Base-by-base conservation (phyloP, 1,140 invertebrate genomes). In the Latrodectus geometricus region DNA sequence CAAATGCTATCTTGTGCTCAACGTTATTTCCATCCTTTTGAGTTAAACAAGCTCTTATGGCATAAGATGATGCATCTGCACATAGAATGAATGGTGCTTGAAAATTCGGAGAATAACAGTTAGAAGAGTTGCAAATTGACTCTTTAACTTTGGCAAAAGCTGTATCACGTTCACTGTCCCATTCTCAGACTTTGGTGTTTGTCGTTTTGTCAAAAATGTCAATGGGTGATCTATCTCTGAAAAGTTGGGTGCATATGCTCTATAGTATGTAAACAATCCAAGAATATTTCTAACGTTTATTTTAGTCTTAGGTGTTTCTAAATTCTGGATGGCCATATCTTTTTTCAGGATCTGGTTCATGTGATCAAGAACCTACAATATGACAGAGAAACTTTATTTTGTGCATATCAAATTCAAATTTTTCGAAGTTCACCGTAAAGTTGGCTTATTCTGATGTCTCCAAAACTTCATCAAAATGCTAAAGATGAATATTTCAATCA, bases 31-130 rank as follows among this genome's bases (percentile, higher is more conserved):
- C 69, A 15, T 88, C 84, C 8, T 23, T 48, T 89, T 92, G 92
- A 23, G 90, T 90, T 21, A 93, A 69, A 9, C 91, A 89, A 9
- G 91, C 92, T 9, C 91, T 91, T 66, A 92, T 77, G 7, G 90
- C 90, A 80, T 88, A 85, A 11, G 90, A 89, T 15, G 90, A 91
- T 14, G 92, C 92, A 89, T 93, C 92, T 0, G 35, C 35, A 35
- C 5, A 35, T 35, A 1, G 5, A 35, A 35, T 35, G 35, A 35
- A 35, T 35, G 35, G 35, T 35, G 35, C 35, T 5, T 9, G 9
- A 4, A 35, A 35, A 3, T 78, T 49, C 14, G 76, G 76, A 0
- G 54, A 17, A 15, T 78, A 74, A 49, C 14, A 23, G 21, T 0
- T n/a, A 49, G 8, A 23, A 9, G 17, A 9, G 3, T 52, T 20